Percentiles rank a stretch among this genome's conserved stretches.
Evolutionary conservation across 1,140 invertebrate species (phyloP).

Genomic region (Bombus breviceps): DNA sequence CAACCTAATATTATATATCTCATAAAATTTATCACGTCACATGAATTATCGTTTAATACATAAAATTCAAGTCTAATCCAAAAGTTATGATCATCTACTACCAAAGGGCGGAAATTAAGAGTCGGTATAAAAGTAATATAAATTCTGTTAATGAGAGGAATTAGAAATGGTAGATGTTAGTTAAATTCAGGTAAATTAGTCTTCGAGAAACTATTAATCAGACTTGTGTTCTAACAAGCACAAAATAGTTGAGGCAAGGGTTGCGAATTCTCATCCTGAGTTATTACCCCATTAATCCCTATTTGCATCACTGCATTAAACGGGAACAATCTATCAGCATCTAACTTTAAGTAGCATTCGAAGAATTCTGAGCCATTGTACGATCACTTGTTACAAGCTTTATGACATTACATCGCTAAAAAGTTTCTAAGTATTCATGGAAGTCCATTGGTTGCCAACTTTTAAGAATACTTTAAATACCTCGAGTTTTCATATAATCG

Average conservation of each 20-base stretch:
- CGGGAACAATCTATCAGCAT: neutral
- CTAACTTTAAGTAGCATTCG: neutral
- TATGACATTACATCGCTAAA: neutral
- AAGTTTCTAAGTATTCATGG: neutral
- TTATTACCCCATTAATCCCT: neutral
- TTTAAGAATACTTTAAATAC: neutral
- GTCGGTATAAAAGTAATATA: no score
- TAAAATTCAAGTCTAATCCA: no score
- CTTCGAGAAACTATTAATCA: neutral
- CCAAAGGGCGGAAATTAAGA: no score
- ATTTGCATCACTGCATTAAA: constrained; percentile 3
- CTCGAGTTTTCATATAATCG: no score
- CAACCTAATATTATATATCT: no score
- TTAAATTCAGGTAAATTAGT: neutral
- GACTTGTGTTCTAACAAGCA: neutral
- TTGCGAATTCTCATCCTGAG: neutral
- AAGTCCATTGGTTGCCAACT: neutral
- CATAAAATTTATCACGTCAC: no score
- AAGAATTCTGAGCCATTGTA: neutral
- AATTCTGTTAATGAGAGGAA: neutral
- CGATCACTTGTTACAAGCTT: constrained; percentile 4
- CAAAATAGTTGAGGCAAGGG: neutral
- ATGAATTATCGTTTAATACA: no score
- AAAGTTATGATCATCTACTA: no score
- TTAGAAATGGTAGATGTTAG: neutral